Conservation (phyloP, 2,888 invertebrate species). For the Idaea aversata region DNA sequence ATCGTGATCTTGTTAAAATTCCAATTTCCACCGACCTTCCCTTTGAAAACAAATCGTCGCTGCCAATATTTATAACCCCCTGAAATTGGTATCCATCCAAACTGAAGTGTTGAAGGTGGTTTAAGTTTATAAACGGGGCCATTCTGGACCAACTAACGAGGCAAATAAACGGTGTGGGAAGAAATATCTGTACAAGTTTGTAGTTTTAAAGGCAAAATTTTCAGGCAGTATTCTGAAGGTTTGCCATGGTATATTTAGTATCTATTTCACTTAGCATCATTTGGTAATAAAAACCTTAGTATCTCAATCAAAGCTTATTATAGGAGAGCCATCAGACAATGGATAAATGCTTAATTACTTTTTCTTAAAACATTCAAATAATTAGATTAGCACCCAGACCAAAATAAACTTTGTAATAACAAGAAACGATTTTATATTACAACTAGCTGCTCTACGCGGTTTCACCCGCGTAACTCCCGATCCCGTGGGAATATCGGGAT, state of each 20-base stretch:
- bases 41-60: conserved; percentile 29
- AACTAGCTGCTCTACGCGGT: no score
- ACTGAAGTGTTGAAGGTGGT: conserved; percentile 11
- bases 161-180: conserved; percentile 30
- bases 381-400: no score
- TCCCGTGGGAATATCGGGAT: no score
- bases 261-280: neutral
- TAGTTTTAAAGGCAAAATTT: neutral
- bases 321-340: no score
- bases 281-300: neutral
- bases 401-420: neutral
- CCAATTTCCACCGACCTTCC: conserved; percentile 20
- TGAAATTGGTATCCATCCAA: conserved; percentile 25
- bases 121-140: conserved; percentile 34
- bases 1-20: conserved; percentile 21
- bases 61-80: conserved; percentile 23
- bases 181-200: conserved; percentile 11
- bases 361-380: no score
- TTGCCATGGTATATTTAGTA: neutral
- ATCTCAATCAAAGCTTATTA: neutral
- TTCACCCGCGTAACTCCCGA: no score
- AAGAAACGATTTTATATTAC: neutral
- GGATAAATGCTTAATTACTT: no score
- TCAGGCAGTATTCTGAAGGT: neutral
- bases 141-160: conserved; percentile 36